Evolutionary conservation across 2,888 invertebrate genomes (phyloP).

Genomic region (Leptinotarsa peninsularis): DNA sequence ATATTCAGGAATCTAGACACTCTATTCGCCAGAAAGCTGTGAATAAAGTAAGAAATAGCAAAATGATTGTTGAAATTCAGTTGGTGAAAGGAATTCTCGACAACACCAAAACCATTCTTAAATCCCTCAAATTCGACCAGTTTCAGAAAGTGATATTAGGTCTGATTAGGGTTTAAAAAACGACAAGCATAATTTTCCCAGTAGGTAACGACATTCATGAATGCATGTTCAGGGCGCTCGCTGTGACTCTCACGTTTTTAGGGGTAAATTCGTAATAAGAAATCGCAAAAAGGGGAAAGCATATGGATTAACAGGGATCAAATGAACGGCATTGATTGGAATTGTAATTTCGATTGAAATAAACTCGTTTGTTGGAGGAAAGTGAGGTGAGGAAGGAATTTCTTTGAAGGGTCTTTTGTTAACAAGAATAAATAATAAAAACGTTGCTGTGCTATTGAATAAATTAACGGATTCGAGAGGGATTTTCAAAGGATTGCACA

Average conservation of each 20-base stretch:
- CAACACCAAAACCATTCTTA: not conserved
- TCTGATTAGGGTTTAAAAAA: slow-evolving; percentile 17
- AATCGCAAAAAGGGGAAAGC: slow-evolving; percentile 39
- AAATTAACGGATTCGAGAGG: too few relatives aligned
- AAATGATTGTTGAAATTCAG: too few relatives aligned
- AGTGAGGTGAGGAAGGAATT: not conserved
- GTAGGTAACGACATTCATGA: slow-evolving; percentile 8
- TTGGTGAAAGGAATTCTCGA: too few relatives aligned
- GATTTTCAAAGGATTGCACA: too few relatives aligned
- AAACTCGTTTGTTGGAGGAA: slow-evolving; percentile 8
- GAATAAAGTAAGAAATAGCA: too few relatives aligned
- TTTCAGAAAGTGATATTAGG: not conserved
- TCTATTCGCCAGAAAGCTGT: too few relatives aligned
- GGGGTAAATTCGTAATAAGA: slow-evolving; percentile 38
- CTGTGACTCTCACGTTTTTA: slow-evolving; percentile 57
- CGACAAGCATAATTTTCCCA: slow-evolving; percentile 1
- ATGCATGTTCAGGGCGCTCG: slow-evolving; percentile 45
- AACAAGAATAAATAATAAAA: not conserved
- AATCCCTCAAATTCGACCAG: not conserved
- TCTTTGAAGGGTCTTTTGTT: not conserved
- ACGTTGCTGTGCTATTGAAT: too few relatives aligned
- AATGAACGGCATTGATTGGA: slow-evolving; percentile 9
- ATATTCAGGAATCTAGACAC: too few relatives aligned
- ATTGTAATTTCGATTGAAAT: slow-evolving; percentile 24
- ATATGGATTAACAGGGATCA: slow-evolving; percentile 29